These are phyloP conservation scores for Brachylomia viminalis DNA, from an alignment of 2,888 invertebrate species.

Conservation along the genomic window DNA sequence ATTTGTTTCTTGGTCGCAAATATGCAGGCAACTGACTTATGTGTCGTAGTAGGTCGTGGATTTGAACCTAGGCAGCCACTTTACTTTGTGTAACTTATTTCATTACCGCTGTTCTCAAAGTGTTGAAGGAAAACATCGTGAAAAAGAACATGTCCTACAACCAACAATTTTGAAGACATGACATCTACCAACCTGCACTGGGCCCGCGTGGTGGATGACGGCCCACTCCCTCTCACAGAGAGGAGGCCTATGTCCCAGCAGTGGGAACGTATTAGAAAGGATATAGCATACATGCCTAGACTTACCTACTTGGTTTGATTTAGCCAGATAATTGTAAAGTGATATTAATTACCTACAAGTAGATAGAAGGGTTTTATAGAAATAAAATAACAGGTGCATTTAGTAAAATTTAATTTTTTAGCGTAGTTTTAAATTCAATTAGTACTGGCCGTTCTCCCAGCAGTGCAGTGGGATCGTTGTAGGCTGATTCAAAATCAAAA, in stretches of 20 bases:
- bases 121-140: not conserved
- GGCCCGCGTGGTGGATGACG: too few relatives aligned
- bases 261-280: not conserved
- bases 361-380: not conserved
- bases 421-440: too few relatives aligned
- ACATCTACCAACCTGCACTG: too few relatives aligned
- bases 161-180: too few relatives aligned
- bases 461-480: too few relatives aligned
- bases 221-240: too few relatives aligned
- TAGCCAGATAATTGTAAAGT: not conserved
- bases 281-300: not conserved
- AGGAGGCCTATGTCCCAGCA: not conserved
- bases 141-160: too few relatives aligned
- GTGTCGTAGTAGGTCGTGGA: too few relatives aligned
- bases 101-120: not conserved
- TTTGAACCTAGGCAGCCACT: not conserved
- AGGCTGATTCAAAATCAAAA: not conserved
- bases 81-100: not conserved
- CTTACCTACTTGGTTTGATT: not conserved
- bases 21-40: too few relatives aligned
- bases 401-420: slow-evolving; percentile 31
- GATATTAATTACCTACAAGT: not conserved
- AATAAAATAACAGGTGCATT: slow-evolving; percentile 48
- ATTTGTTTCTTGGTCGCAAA: too few relatives aligned
- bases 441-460: too few relatives aligned